Evolutionary conservation across 2,113 vertebrate genomes (phyloP), one percentile per base, ranked within the genome.

Genomic region (Scortum barcoo): DNA sequence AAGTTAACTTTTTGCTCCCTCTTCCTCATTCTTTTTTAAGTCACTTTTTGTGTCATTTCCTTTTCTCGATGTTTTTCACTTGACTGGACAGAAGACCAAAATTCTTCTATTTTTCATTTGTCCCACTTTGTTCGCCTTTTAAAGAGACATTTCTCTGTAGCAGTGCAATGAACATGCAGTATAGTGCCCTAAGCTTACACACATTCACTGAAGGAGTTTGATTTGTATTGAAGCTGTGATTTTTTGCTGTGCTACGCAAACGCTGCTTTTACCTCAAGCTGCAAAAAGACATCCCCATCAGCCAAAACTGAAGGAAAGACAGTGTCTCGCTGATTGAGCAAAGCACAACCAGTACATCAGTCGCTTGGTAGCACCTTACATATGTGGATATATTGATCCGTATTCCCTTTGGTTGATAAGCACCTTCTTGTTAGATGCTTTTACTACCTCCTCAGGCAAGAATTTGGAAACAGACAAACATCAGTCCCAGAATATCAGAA

Each of bases 41-140:
- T 65, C 30, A 62, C 65, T 26, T 75, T 40, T 42, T 76, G 61
- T 88, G 58, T 76, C 20, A 78, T 84, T 92, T 80, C 66, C 75
- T 81, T 24, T 86, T 77, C 72, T 69, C 2, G 3, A 40, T 87
- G 33, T 90, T 83, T 91, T 86, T 84, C 83, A 85, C 77, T 80
- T 90, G 65, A 81, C 86, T 91, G 90, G 77, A 91, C 86, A 86
- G 60, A 94, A 93, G 93, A 95, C 95, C 94, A 95, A 96, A 94
- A 90, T 84, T 80, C 9, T 70, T 80, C 60, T 19, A 63, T 63
- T 54, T 57, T 50, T 51, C 7, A 42, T 63, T 71, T 75, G 22
- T 42, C 61, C 74, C 46, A 72, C 69, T 80, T 87, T 80, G 42
- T 86, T 87, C 70, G 73, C 82, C 76, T 92, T 89, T 70, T 50